Percentiles rank a stretch among this genome's conserved stretches.
Conservation (phyloP, 2,113 vertebrate genomes). For the Gobius niger region DNA sequence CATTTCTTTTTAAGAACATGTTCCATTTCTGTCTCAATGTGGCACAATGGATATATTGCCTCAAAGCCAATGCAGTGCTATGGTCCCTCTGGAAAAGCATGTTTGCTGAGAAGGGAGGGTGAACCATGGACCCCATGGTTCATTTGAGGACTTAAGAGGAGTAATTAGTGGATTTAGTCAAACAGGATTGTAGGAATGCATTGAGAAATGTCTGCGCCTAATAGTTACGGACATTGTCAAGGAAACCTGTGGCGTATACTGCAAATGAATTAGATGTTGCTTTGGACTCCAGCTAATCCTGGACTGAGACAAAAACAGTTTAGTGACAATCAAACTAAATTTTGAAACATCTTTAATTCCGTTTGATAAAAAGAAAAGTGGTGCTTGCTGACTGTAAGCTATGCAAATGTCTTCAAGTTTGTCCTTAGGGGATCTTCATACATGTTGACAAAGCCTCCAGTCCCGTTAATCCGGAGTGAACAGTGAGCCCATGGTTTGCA, state of each 20-base stretch:
- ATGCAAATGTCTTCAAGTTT: conserved; percentile 52
- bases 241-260: conserved; percentile 6
- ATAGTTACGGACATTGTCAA: conserved; percentile 22
- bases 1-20: no score
- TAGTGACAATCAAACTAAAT: conserved; percentile 23
- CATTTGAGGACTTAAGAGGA: conserved; percentile 42
- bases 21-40: not conserved
- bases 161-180: conserved; percentile 45
- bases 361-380: conserved; percentile 28
- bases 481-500: conserved; percentile 40
- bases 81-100: conserved; percentile 22
- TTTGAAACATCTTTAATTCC: conserved; percentile 13
- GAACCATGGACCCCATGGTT: conserved; percentile 20
- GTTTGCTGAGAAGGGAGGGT: conserved; percentile 16
- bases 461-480: conserved; percentile 61
- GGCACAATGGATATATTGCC: not conserved
- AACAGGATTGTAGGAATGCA: conserved; percentile 34
- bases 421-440: conserved; percentile 62
- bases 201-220: conserved; percentile 31
- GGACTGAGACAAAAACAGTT: conserved; percentile 21
- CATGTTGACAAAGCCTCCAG: conserved; percentile 70
- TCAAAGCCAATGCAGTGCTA: not conserved
- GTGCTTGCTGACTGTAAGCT: conserved; percentile 45
- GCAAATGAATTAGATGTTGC: conserved; percentile 24
- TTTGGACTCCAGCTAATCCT: not conserved